phyloP scores from a whole-genome alignment of 2,888 invertebrate genomes.

The Tromatobia lineatoria region DNA sequence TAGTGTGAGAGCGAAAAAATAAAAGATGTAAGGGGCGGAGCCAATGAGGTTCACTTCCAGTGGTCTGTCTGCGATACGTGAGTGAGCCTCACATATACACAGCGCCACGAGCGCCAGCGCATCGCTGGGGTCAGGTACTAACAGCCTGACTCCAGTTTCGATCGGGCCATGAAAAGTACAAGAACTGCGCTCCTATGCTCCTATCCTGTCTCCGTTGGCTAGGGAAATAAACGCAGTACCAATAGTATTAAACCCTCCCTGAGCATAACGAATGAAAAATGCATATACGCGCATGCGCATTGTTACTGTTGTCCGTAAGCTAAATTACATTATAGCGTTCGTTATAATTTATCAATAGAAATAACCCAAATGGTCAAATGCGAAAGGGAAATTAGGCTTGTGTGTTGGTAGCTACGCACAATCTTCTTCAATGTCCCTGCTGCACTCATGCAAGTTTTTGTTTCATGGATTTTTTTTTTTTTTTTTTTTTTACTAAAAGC shows the following conservation, averaged over 20 bases:
- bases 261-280: conserved; percentile 9
- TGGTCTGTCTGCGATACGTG: too few species aligned
- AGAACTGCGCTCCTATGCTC: too few species aligned
- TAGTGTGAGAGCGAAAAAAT: too few species aligned
- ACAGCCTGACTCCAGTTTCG: too few species aligned
- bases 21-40: too few species aligned
- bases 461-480: neutral
- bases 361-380: neutral
- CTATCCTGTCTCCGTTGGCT: too few species aligned
- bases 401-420: neutral
- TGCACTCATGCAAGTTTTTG: neutral
- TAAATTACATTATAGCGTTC: neutral
- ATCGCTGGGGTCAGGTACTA: too few species aligned
- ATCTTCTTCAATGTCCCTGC: neutral
- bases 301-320: neutral
- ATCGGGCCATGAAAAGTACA: too few species aligned
- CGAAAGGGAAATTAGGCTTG: neutral
- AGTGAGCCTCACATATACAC: too few species aligned
- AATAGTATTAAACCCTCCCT: neutral
- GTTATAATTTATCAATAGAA: conserved; percentile 11
- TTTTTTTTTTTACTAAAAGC: neutral
- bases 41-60: too few species aligned
- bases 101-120: too few species aligned
- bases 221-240: neutral
- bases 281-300: conserved; percentile 19